Evolutionary conservation across 2,888 invertebrate species (phyloP).

Genomic region (Caenorhabditis afra): DNA sequence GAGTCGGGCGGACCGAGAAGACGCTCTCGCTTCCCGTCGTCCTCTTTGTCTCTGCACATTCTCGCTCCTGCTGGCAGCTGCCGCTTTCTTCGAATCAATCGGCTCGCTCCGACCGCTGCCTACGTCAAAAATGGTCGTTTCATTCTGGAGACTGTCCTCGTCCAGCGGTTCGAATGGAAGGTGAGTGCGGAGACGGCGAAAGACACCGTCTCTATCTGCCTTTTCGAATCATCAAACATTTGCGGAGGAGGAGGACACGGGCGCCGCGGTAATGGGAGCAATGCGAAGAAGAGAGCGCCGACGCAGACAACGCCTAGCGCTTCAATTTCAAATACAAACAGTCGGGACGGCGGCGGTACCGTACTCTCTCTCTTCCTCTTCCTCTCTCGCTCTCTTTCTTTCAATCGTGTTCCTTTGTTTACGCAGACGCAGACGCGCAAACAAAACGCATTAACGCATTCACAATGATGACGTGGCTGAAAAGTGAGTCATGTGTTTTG

Average conservation of each 20-base stretch:
- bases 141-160: constrained; percentile 14
- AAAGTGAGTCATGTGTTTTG: background rate
- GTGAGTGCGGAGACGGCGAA: constrained; percentile 1
- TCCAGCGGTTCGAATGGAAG: background rate
- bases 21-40: constrained; percentile 1
- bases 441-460: constrained; percentile 27
- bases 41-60: constrained; percentile 26
- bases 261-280: constrained; percentile 32
- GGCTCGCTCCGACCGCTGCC: constrained; percentile 8
- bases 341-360: constrained; percentile 9
- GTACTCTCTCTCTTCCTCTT: constrained; percentile 16
- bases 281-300: constrained; percentile 3
- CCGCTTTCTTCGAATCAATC: constrained; percentile 15
- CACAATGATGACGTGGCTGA: background rate
- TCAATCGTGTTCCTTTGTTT: too few relatives aligned
- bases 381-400: background rate
- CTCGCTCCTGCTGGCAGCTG: background rate
- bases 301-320: constrained; percentile 14
- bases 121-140: constrained; percentile 1
- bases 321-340: constrained; percentile 59
- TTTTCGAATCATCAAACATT: constrained; percentile 32
- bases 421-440: constrained; percentile 38
- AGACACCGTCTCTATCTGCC: background rate
- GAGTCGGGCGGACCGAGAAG: constrained; percentile 5
- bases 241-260: constrained; percentile 22